Conservation (phyloP, 2,888 invertebrate genomes). For the Rambutsinella grinnellia region DNA sequence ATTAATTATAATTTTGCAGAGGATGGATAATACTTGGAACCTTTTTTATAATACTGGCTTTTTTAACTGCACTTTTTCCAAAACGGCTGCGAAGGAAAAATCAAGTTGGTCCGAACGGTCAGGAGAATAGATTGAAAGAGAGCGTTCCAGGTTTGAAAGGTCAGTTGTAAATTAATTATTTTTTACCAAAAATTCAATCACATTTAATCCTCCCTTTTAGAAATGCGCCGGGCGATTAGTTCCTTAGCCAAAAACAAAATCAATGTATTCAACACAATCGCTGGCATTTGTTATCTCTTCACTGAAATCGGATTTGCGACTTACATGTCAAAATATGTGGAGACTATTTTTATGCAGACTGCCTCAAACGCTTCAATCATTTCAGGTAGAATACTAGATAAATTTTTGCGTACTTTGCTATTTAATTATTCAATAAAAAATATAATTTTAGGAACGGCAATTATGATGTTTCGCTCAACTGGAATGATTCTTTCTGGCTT, state of each 20-base stretch:
- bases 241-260: no score
- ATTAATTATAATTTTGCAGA: constrained; percentile 46
- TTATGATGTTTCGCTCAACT: constrained; percentile 74
- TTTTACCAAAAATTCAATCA: no score
- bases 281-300: constrained; percentile 76
- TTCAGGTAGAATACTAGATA: constrained; percentile 74
- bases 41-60: constrained; percentile 74
- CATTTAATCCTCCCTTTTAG: no score
- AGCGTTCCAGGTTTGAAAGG: no score
- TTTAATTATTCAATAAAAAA: no score
- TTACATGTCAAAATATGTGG: constrained; percentile 81
- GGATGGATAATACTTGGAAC: constrained; percentile 71
- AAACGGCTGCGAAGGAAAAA: constrained; percentile 71
- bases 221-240: constrained; percentile 74
- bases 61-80: constrained; percentile 78
- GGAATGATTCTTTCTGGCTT: constrained; percentile 76
- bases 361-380: constrained; percentile 78
- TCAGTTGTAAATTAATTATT: no score
- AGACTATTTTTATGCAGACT: no score
- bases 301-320: constrained; percentile 69
- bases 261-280: constrained; percentile 77
- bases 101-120: no score
- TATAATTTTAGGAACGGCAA: no score
- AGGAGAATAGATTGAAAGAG: no score
- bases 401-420: no score